Percentiles rank a stretch among this genome's conserved stretches.
phyloP scores from a whole-genome alignment of 2,797 vertebrate genomes.

The Chelonia mydas region DNA sequence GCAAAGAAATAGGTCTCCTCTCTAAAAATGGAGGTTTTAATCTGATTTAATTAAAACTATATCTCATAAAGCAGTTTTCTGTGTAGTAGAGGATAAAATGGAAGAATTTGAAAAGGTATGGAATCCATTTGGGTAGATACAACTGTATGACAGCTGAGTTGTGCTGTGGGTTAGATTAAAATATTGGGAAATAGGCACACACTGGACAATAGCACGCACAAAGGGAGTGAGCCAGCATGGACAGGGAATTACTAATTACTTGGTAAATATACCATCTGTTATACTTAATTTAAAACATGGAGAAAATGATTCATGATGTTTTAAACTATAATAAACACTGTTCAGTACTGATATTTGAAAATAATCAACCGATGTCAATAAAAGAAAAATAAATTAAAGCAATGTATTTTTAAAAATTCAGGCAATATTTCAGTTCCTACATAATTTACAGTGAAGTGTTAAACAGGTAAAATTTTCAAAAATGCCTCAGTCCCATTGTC shows the following conservation, averaged over 20 bases:
- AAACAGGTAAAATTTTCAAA: background rate
- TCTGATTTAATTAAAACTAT: background rate
- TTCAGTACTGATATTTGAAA: background rate
- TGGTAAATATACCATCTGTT: accelerated
- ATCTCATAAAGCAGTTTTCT: background rate
- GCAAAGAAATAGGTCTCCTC: background rate
- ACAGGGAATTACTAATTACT: background rate
- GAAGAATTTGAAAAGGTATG: background rate
- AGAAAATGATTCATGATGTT: background rate
- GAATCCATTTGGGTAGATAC: background rate
- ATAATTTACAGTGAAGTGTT: background rate
- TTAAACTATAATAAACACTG: background rate
- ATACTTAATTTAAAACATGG: background rate
- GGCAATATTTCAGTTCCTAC: background rate
- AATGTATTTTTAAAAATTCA: background rate
- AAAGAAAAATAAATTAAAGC: background rate
- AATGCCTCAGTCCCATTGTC: background rate
- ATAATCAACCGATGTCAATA: background rate
- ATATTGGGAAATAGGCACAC: accelerated
- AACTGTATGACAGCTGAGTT: accelerated
- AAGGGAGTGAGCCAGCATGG: background rate
- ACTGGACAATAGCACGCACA: accelerated
- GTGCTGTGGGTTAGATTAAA: background rate
- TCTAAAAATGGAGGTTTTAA: background rate
- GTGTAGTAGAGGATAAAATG: background rate